These are phyloP conservation scores for Scolopax rusticola DNA, from an alignment of 2,797 vertebrate species.

Conservation along the genomic window DNA sequence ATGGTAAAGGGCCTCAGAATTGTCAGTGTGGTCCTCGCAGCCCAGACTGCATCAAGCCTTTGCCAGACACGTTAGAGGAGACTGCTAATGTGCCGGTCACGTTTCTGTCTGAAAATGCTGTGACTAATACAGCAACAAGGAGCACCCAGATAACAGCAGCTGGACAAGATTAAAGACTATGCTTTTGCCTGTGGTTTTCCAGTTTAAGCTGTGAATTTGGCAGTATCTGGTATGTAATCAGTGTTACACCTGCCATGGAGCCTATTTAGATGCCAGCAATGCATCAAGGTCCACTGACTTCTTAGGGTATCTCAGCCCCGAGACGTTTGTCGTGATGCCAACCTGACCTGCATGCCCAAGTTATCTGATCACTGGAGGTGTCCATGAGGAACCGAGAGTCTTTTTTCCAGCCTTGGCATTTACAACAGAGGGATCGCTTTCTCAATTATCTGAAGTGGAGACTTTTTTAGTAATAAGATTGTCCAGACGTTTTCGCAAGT, in stretches of 20 bases:
- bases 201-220: neutral
- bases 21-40: neutral
- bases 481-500: neutral
- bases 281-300: neutral
- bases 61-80: neutral
- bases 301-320: rapidly evolving
- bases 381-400: neutral
- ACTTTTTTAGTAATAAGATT: neutral
- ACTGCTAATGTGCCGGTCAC: neutral
- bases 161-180: neutral
- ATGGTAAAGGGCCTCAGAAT: neutral
- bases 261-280: neutral
- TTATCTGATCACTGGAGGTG: neutral
- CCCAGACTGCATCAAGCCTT: neutral
- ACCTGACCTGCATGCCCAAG: neutral
- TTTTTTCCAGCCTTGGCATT: conserved; percentile 11
- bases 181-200: neutral
- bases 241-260: neutral
- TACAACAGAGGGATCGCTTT: neutral
- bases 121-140: neutral
- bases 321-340: neutral
- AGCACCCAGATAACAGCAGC: neutral
- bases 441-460: neutral
- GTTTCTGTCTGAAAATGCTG: neutral
- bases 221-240: neutral